Conservation (phyloP, 2,888 invertebrate species). For the Oscheius sp. region DNA sequence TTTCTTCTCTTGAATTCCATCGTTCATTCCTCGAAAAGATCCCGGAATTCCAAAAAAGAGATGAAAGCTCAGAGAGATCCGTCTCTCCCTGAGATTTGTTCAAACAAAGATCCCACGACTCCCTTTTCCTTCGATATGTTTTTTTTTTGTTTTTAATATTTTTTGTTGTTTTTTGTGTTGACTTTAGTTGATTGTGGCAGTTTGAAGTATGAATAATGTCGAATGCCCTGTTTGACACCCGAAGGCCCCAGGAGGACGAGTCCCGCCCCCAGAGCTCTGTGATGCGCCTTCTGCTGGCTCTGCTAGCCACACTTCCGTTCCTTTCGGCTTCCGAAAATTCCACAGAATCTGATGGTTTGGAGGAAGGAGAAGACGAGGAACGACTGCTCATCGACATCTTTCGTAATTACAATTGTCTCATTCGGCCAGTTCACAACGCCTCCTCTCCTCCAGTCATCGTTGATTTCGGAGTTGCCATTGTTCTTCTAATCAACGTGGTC, state of each 20-base stretch:
- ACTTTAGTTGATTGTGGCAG: no score
- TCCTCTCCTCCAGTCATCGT: constrained; percentile 63
- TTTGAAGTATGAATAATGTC: no score
- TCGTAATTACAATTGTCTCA: constrained; percentile 73
- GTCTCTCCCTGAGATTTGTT: no score
- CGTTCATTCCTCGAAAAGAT: no score
- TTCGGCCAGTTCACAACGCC: constrained; percentile 73
- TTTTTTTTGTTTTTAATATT: no score
- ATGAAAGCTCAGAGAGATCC: no score
- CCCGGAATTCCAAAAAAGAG: no score
- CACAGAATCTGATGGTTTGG: constrained; percentile 10
- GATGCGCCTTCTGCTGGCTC: constrained; percentile 21
- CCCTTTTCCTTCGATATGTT: no score
- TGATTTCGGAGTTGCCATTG: constrained; percentile 73
- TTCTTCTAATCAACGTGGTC: constrained; percentile 74
- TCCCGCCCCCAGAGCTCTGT: neutral
- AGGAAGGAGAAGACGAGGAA: constrained; percentile 71
- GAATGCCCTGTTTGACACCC: constrained; percentile 4
- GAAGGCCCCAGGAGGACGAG: neutral
- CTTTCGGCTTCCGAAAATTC: constrained; percentile 1
- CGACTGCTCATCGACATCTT: constrained; percentile 72
- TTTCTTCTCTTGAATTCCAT: no score
- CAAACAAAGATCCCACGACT: no score
- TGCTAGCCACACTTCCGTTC: constrained; percentile 17
- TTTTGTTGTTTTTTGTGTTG: no score